Conservation (phyloP, 1,140 invertebrate species). For the Diachasma alloeum region DNA sequence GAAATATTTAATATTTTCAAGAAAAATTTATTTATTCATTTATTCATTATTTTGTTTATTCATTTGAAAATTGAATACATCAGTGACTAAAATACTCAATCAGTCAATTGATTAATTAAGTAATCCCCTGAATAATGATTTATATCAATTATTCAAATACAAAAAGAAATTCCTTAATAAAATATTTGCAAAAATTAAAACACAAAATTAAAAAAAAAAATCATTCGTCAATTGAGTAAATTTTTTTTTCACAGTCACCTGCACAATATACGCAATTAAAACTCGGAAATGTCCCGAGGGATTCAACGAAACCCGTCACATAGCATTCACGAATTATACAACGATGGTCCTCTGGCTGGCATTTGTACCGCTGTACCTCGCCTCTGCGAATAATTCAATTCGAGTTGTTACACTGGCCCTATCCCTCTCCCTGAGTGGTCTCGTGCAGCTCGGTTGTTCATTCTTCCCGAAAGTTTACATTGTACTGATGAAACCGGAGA, state of each 20-base stretch:
- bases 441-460: conserved; percentile 67
- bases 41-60: no score
- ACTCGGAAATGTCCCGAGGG: conserved; percentile 80
- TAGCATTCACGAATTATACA: conserved; percentile 81
- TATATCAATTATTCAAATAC: no score
- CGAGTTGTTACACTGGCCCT: conserved; percentile 67
- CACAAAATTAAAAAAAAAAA: no score
- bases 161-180: no score
- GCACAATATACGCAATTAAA: conserved; percentile 79
- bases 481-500: conserved; percentile 73
- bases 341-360: conserved; percentile 82
- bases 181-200: no score
- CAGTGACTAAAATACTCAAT: no score
- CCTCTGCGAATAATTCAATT: conserved; percentile 65
- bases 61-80: no score
- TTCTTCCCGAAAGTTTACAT: conserved; percentile 74
- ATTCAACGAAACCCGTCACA: conserved; percentile 79
- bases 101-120: no score
- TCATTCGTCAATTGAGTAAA: not conserved
- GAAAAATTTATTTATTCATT: no score
- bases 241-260: conserved; percentile 58
- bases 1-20: no score
- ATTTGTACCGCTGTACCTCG: conserved; percentile 73
- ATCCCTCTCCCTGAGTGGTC: conserved; percentile 66
- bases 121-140: no score